Evolutionary conservation across 2,888 invertebrate genomes (phyloP), one percentile per base, ranked within the genome.

Genomic region (Agrotis clavis): DNA sequence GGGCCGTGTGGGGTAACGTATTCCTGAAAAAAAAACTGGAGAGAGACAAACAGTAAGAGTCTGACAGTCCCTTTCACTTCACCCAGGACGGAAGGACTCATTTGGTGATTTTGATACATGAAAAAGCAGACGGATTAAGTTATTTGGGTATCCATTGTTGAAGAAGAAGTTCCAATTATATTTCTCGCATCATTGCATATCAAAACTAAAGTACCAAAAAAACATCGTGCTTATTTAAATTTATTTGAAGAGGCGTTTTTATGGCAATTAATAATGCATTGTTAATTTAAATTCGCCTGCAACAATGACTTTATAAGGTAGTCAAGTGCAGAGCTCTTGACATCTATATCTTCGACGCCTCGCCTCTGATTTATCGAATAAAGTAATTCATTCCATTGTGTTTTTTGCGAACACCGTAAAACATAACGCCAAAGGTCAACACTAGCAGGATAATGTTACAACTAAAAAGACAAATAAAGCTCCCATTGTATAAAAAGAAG

Each of bases 351-450:
- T 68, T 69, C 74, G 71, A 74, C 67, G 65, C 71, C 71, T 74
- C 74, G 70, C 61, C 63, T 77, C 71, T 84, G 85, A 87, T 85
- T 82, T 84, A 87, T 86, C 79, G 84, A 83, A 84, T 83, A 81
- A 84, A 80, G 83, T 86, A 86, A 86, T 88, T 86, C 84, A 83
- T 82, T 78, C 82, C 83, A 87, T 89, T 90, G 87, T 87, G 75
- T 87, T 90, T 88, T 89, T 88, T 86, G 86, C 83, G 61, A 80
- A 59, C 70, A 71, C 70, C 81, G 76, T 85, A 83, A 83, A 85
- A 83, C 72, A 78, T 81, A 82, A 87, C 83, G 83, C 81, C 86
- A 91, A 92, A 93, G 93, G 91, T 92, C 92, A 91, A 82, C 74
- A 81, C 76, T 84, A 84, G 85, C 85, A 89, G 90, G 90, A 91